Evolutionary conservation across 2,888 invertebrate genomes (phyloP), one percentile per base, ranked within the genome.

Genomic region (Metallyticus violacea): DNA sequence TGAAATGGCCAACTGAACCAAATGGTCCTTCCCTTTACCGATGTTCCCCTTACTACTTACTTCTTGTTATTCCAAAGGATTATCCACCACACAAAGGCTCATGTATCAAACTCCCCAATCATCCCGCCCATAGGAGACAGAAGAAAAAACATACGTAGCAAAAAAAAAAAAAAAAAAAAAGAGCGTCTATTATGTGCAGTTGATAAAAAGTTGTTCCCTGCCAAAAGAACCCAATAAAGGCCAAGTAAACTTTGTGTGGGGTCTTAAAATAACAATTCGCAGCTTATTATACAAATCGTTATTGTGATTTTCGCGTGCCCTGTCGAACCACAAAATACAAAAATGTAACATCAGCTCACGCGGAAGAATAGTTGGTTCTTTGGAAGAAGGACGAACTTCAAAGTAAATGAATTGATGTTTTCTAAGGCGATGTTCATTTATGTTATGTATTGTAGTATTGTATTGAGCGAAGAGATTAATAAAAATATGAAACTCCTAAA

Each of bases 31-130:
- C 40, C 40, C 40, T 62, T 15, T 2, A 22, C 15, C 40, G 15
- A 62, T 62, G 15, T 62, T 62, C 40, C 40, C 40, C 40, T 62
- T 22, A 3, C 1, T 62, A 22, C 40, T 15, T 62, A 15, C 40
- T 28, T 83, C 83, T 29, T 83, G 83, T 83, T 83, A n/a, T 83
- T 83, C 7, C 77, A 83, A 83, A 77, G 77, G 83, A 83, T 83
- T 83, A 83, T 83, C 83, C 25, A 29, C 28, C 83, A 77, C 77
- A 83, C 83, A 83, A 83, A 28, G 28, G 80, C 26, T 26, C 26
- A 27, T n/a, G 22, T 27, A n/a, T 27, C 26, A 82, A 76, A 26
- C 82, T 27, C 76, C 40, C 40, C 40, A 62, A 62, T 62, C 40
- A 62, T 62, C 40, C 40, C 40, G 40, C 40, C 40, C 40, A 62